Conservation (phyloP, 1,140 invertebrate genomes). For the Drosophila subobscura region DNA sequence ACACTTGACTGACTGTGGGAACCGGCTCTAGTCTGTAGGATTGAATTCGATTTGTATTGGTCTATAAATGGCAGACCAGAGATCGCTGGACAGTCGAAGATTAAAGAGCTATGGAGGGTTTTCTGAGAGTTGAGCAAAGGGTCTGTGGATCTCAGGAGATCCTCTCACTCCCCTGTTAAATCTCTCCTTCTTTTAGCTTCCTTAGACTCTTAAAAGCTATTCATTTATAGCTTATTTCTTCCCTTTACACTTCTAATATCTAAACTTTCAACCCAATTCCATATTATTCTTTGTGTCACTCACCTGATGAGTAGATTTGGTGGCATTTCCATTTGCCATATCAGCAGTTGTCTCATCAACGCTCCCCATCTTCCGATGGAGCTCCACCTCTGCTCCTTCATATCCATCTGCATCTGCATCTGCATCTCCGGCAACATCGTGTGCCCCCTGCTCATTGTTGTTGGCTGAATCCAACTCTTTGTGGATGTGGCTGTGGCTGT, state of each 20-base stretch:
- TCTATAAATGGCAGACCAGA: conserved; percentile 14
- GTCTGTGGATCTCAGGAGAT: conserved; percentile 1
- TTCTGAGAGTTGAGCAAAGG: background rate
- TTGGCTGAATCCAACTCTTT: conserved; percentile 41
- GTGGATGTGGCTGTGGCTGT: conserved; percentile 45
- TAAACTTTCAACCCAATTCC: background rate
- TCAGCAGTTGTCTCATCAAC: conserved; percentile 63
- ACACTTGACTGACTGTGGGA: conserved; percentile 64
- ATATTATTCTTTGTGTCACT: conserved; percentile 22
- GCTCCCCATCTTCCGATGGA: conserved; percentile 32
- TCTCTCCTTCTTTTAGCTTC: background rate
- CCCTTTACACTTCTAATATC: no score
- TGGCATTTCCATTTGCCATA: conserved; percentile 70
- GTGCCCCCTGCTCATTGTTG: conserved; percentile 42
- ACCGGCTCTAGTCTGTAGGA: conserved; percentile 34
- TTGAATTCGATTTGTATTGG: conserved; percentile 6
- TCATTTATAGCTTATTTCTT: no score
- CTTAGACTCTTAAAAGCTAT: no score
- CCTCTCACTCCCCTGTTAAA: no score
- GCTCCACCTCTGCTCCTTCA: conserved; percentile 31
- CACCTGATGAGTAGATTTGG: conserved; percentile 48
- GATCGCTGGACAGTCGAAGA: background rate
- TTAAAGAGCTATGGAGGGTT: background rate
- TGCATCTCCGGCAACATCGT: background rate
- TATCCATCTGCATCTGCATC: background rate